Evolutionary conservation across 92 coral and sea anemone genomes (phyloP).

Genomic region (Porites cylindrica): DNA sequence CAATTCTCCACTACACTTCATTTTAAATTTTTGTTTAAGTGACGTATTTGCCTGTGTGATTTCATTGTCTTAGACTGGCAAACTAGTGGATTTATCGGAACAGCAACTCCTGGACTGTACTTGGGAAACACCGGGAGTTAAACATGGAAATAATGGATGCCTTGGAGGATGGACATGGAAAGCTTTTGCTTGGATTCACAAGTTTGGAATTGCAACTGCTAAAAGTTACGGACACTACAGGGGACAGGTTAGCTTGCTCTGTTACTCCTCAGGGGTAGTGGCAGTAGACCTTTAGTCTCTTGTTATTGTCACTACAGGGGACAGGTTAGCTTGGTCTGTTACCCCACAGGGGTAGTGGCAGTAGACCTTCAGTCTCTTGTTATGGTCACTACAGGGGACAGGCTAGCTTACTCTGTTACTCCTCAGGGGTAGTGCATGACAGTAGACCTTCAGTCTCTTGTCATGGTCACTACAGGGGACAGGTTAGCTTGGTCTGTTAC

Average conservation of each 20-base stretch:
- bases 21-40: too few relatives aligned
- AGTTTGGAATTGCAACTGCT: slow-evolving; percentile 84
- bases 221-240: slow-evolving; percentile 91
- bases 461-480: slow-evolving; percentile 94
- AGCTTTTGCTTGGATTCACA: slow-evolving; percentile 87
- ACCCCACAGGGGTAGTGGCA: too few relatives aligned
- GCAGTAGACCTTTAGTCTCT: background rate
- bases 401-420: slow-evolving; percentile 48
- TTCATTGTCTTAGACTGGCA: slow-evolving; percentile 73
- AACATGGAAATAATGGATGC: slow-evolving; percentile 92
- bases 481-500: slow-evolving; percentile 55
- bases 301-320: background rate
- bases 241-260: slow-evolving; percentile 80
- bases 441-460: background rate
- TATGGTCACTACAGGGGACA: slow-evolving; percentile 95
- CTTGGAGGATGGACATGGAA: slow-evolving; percentile 99
- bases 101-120: slow-evolving; percentile 96
- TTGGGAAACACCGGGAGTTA: slow-evolving; percentile 88
- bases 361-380: background rate
- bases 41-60: background rate
- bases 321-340: too few relatives aligned
- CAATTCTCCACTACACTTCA: too few relatives aligned
- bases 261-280: background rate
- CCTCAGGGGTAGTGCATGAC: background rate
- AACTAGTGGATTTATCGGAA: slow-evolving; percentile 82